These are phyloP conservation scores for Spea bombifrons DNA, from an alignment of 2,113 vertebrate species.

Conservation along the genomic window DNA sequence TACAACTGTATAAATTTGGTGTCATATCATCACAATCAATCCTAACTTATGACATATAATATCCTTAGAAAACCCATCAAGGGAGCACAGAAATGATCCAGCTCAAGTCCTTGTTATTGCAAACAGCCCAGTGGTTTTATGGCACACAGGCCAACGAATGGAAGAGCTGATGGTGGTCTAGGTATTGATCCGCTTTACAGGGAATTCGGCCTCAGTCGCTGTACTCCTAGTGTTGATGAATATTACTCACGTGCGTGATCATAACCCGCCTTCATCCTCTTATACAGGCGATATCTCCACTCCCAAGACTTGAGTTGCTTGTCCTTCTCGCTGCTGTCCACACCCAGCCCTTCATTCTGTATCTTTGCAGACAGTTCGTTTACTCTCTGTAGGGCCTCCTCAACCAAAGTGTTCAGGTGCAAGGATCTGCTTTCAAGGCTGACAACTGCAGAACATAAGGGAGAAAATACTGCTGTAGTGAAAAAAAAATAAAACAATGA, in stretches of 20 bases:
- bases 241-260: conserved; percentile 85
- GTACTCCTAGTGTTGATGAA: not conserved
- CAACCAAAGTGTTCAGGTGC: conserved; percentile 76
- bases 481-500: too few species aligned
- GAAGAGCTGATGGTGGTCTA: too few species aligned
- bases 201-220: too few species aligned
- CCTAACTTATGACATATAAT: too few species aligned
- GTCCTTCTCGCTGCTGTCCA: conserved; percentile 80
- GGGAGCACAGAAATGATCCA: too few species aligned
- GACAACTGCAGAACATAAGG: conserved; percentile 65
- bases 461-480: not conserved
- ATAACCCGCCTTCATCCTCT: conserved; percentile 85
- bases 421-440: conserved; percentile 76
- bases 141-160: too few species aligned
- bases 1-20: too few species aligned
- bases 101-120: too few species aligned
- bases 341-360: conserved; percentile 70
- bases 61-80: too few species aligned
- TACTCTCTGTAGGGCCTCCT: conserved; percentile 83
- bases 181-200: too few species aligned
- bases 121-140: too few species aligned
- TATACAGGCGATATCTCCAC: conserved; percentile 87
- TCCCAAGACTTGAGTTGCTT: conserved; percentile 89
- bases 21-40: too few species aligned
- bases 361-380: conserved; percentile 75